These are phyloP conservation scores for Brachyopa scutellaris DNA, from an alignment of 2,888 invertebrate species.

Conservation along the genomic window DNA sequence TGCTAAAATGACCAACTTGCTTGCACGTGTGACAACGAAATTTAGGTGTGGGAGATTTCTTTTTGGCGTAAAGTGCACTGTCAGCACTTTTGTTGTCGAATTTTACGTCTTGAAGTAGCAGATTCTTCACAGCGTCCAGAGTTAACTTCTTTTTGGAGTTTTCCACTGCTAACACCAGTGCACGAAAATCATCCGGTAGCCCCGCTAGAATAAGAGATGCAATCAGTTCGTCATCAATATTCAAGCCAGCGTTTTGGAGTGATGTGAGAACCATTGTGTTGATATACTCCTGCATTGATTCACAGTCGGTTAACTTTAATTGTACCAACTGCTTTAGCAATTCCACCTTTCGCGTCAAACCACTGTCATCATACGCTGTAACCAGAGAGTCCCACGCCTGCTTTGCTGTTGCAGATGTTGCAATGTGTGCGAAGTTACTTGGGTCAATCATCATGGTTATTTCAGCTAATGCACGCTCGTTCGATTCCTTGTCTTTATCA, in stretches of 20 bases:
- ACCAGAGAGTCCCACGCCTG: constrained; percentile 69
- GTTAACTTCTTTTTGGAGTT: constrained; percentile 48
- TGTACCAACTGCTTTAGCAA: constrained; percentile 64
- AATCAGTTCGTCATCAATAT: constrained; percentile 63
- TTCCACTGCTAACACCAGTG: constrained; percentile 57
- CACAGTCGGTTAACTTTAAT: constrained; percentile 59
- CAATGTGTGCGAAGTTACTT: constrained; percentile 70
- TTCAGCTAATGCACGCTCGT: constrained; percentile 67
- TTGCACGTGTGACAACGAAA: constrained; percentile 53
- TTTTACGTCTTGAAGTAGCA: constrained; percentile 59
- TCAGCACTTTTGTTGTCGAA: constrained; percentile 49
- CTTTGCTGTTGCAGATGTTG: constrained; percentile 61
- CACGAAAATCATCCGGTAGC: constrained; percentile 45
- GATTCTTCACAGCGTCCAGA: constrained; percentile 48
- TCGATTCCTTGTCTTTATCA: constrained; percentile 40
- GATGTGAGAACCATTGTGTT: constrained; percentile 70
- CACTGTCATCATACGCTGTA: constrained; percentile 65
- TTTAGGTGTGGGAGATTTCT: constrained; percentile 1
- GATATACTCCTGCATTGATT: constrained; percentile 68
- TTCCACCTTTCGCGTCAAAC: constrained; percentile 64
- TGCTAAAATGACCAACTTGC: constrained; percentile 44
- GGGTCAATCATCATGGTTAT: constrained; percentile 73
- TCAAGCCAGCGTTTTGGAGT: constrained; percentile 56
- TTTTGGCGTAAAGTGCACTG: constrained; percentile 38
- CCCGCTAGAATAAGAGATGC: constrained; percentile 64